Evolutionary conservation across 1,140 invertebrate genomes (phyloP), one percentile per base, ranked within the genome.

Genomic region (Ptiloglossa arizonensis): DNA sequence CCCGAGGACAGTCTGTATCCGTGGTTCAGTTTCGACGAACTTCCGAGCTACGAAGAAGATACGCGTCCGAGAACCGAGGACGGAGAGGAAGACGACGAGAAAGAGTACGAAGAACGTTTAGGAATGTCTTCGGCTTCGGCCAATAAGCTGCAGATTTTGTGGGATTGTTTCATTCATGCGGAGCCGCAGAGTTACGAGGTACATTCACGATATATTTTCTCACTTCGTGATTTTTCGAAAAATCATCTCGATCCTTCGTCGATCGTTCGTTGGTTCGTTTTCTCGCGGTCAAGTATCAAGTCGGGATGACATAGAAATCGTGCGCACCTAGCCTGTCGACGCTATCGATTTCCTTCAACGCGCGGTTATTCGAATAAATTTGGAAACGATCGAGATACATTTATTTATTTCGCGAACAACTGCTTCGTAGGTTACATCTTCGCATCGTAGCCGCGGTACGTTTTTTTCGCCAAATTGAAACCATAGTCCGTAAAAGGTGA

Each of bases 181-280:
- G 93, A 94, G 85, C 93, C 93, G 35, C 93, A 93, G n/a, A 94
- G 93, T 88, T 93, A 94, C 85, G 94, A 94, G 94, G 94, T 95
- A 84, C 66, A 54, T 5, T 0, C 17, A 24, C 70, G n/a, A n/a
- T n/a, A n/a, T n/a, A n/a, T n/a, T 72, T 56, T 69, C 46, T 22
- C n/a, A n/a, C n/a, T 46, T 17, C 27, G 0, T 0, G 15, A 44
- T 19, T 19, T 56, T 41, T 71, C 54, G 41, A 13, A 35, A 13
- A 13, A 41, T 2, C 19, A 13, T 13, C 17, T n/a, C n/a, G n/a
- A n/a, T n/a, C n/a, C n/a, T n/a, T n/a, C 2, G 44, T 15, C 4
- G 15, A 19, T 54, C 27, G 6, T 48, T 67, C 11, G 24, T 63
- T 54, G n/a, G 6, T 48, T 67, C 11, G 24, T 63, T 44, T 22